Base-by-base conservation (phyloP, 37 sponge, comb jelly and placozoan species). In the Ephydatia muelleri region DNA sequence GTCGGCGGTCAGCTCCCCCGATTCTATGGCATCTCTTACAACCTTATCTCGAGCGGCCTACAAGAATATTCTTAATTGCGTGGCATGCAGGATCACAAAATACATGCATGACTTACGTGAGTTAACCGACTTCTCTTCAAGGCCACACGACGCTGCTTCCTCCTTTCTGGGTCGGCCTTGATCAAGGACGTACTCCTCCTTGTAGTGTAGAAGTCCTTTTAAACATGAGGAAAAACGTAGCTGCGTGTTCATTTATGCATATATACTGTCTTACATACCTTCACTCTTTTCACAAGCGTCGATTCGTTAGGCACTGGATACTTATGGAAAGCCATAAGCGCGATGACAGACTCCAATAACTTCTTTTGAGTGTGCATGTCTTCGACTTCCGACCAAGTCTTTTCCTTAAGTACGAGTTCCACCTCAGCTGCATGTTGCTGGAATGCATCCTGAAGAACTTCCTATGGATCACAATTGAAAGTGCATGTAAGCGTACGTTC, bases 1-100 rank as follows among this genome's bases (percentile, higher is more conserved):
- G 57, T 57, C 57, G 57, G 57, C 57, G 57, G 57, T 57, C 57
- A 57, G 57, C 57, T 57, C 57, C 57, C 57, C 57, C 19, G 16
- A 57, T 57, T 57, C 57, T 57, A 57, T 57, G 57, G 57, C 57
- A 57, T 57, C 57, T 57, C 57, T 57, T 57, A 57, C 57, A 57
- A 57, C 57, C 57, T 57, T 57, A 57, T 57, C 57, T 57, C 57
- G 57, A 57, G 57, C 16, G 57, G 57, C 57, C 57, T 57, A 57
- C 57, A 57, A 57, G 57, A 57, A 57, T 57, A 57, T 57, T 57
- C 14, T 57, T 57, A 57, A 57, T 57, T 57, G 57, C 16, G 12
- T 57, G 57, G 57, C 57, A 57, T 57, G 16, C 57, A 57, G 57
- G 57, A 57, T 57, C 57, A 57, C 47, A 43, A 43, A 43, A 43